Evolutionary conservation across 1,140 invertebrate species (phyloP), one percentile per base, ranked within the genome.

Genomic region (Ylistrum balloti): DNA sequence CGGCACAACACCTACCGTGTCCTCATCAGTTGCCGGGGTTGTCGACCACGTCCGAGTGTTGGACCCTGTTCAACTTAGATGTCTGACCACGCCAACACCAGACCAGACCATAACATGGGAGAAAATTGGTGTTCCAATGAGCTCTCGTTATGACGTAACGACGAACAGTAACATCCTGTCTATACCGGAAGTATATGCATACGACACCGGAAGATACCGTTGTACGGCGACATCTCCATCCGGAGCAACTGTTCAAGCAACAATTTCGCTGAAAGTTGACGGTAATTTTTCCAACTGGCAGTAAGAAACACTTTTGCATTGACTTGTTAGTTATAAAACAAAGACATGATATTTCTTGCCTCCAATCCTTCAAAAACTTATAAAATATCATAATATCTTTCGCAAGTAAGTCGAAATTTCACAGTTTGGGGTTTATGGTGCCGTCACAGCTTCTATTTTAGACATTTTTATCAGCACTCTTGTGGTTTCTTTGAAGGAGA

Each of bases 51-150:
- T 28, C 22, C 56, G 56, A 74, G 28, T 74, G n/a, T n/a, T 74
- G n/a, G 56, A 74, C n/a, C 56, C 56, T 74, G 56, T 74, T 28
- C 56, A 74, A 3, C 56, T 74, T 1, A 9, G 5, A 11, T 74
- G 56, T 28, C 13, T 74, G 56, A 74, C 56, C 22, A 74, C 56
- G n/a, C 56, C 56, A 28, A 28, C n/a, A 0, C 56, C 56, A 28
- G 56, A 17, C 13, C 56, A 74, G n/a, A 74, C 56, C 0, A 74
- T 74, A 5, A 74, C 56, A 1, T 74, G 56, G 56, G 56, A 74
- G 56, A 74, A 74, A 74, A 74, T 74, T 7, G 56, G 56, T n/a
- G 56, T 74, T 28, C 56, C 56, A n/a, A 74, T 74, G 56, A 74
- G 56, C n/a, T 22, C 22, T n/a, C 56, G 56, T 28, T 74, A 74